Percentiles rank a stretch among this genome's conserved stretches.
Conservation (phyloP, 1,140 invertebrate species). For the Paraescarpia echinospica region DNA sequence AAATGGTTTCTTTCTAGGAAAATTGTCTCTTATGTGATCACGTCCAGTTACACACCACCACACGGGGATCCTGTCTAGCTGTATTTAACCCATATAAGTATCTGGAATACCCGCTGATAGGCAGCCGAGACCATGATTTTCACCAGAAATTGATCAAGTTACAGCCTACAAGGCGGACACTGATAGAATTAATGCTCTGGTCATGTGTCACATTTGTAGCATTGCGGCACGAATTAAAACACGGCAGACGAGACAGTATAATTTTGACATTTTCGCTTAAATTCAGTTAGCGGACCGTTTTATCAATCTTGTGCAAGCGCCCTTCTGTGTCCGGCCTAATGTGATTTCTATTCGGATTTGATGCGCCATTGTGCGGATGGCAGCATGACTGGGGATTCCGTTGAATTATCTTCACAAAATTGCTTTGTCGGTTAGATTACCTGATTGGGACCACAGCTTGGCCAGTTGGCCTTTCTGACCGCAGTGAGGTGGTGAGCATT, state of each 20-base stretch:
- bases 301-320: background rate
- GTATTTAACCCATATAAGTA: background rate
- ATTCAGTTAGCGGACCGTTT: background rate
- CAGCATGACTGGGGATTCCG: background rate
- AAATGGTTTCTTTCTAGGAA: background rate
- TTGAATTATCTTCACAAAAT: background rate
- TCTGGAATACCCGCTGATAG: background rate
- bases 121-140: background rate
- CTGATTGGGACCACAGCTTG: background rate
- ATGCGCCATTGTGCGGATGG: background rate
- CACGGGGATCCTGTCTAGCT: background rate
- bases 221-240: background rate
- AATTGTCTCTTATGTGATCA: background rate
- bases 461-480: background rate
- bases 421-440: slow-evolving; percentile 1
- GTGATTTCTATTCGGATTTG: slow-evolving; percentile 5
- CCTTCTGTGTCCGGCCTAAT: background rate
- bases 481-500: background rate
- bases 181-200: background rate
- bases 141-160: background rate
- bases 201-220: slow-evolving; percentile 1
- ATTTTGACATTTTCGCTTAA: slow-evolving; percentile 6
- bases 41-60: background rate
- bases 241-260: background rate
- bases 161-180: background rate